phyloP scores from a whole-genome alignment of 2,797 vertebrate species.

The Oophaga sylvatica region DNA sequence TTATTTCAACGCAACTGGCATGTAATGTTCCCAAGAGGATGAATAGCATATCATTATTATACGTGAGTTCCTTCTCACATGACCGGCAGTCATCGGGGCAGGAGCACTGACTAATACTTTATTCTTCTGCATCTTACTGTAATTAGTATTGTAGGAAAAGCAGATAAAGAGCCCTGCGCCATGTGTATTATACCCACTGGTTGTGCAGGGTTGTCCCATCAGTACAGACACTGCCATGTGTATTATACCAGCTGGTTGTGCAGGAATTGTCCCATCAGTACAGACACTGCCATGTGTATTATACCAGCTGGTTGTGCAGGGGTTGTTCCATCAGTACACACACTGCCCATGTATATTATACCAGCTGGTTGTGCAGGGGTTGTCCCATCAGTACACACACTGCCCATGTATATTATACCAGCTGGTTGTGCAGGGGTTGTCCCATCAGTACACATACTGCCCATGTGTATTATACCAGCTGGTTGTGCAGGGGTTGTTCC shows the following conservation, averaged over 20 bases:
- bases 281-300: background rate
- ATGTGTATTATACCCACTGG: background rate
- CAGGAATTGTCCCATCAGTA: no score
- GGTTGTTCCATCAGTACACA: no score
- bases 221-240: background rate
- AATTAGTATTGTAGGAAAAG: background rate
- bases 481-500: no score
- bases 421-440: no score
- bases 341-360: background rate
- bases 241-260: background rate
- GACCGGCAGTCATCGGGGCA: background rate
- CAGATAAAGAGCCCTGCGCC: background rate
- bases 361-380: no score
- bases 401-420: background rate
- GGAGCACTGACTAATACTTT: conserved; percentile 5
- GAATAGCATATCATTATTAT: background rate
- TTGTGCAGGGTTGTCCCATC: no score
- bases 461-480: background rate
- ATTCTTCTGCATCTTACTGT: background rate
- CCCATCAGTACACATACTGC: no score
- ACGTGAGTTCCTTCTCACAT: background rate
- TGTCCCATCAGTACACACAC: no score
- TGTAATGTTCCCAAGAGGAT: background rate
- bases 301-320: background rate
- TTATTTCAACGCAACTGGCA: background rate